Base-by-base conservation (phyloP, 2,888 invertebrate species). In the Therioaphis trifolii region DNA sequence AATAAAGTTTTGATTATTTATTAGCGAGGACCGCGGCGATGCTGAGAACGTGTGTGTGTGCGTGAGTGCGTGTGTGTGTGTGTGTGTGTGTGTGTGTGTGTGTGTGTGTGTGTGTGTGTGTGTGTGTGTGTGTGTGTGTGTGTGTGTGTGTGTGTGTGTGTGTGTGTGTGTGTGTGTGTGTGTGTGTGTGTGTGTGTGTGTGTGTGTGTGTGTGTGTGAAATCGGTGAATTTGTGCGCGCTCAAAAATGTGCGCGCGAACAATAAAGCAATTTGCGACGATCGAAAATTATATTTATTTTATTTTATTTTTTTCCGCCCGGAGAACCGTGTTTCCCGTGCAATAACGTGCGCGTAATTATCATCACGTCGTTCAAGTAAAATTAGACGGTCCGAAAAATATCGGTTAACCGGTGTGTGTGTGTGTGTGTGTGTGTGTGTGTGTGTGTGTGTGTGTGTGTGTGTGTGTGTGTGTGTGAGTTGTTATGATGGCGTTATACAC, bases 1-100 rank as follows among this genome's bases (percentile, higher is more conserved):
- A 78, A 78, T 78, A 52, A 68, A 78, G 68, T 52, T 24, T 68
- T 78, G 78, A 78, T 78, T 78, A 78, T 68, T 78, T 40, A 77
- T 77, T 66, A 66, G 29, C 49, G 29, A 49, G n/a, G 21, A 43
- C 58, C 75, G 29, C 11, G 15, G n/a, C n/a, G n/a, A 11, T 12
- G 29, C 49, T 18, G 78, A 40, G 35, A 52, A 78, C 29, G n/a
- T 66, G 35, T 29, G 21, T 78, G n/a, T n/a, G n/a, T 68, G n/a
- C 68, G 5, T 68, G 68, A 78, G 40, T 68, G 52, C 40, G 52
- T 27, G 14, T 52, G 46, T n/a, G 29, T 71, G 21, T 43, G 14
- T 43, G n/a, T 9, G 14, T 21, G 40, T 74, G 29, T 63, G 27
- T 29, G 29, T n/a, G 61, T 46, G n/a, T 46, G 27, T 14, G 24